These are phyloP conservation scores for Endotricha flammealis DNA, from an alignment of 2,888 invertebrate species.

Conservation along the genomic window DNA sequence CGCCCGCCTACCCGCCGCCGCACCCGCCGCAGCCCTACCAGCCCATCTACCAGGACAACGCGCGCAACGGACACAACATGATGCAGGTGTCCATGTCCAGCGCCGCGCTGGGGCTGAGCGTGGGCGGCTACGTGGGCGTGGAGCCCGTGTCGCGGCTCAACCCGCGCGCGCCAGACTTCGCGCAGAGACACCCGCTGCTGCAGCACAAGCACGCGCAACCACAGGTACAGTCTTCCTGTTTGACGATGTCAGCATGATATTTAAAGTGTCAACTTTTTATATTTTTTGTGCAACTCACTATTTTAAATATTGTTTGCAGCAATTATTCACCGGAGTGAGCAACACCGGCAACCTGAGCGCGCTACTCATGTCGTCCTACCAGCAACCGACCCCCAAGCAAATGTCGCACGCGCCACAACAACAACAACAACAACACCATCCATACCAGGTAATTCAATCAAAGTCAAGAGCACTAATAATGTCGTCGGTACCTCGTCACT, in stretches of 20 bases:
- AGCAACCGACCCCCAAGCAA: conserved; percentile 68
- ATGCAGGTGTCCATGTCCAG: conserved; percentile 58
- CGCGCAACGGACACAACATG: conserved; percentile 59
- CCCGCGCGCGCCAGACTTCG: conserved; percentile 73
- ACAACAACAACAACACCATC: conserved; percentile 59
- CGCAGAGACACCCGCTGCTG: conserved; percentile 58
- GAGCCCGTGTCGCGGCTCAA: conserved; percentile 67
- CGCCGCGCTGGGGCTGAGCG: conserved; percentile 34
- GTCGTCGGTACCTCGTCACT: too few species aligned
- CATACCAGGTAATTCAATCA: conserved; percentile 72
- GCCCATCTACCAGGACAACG: conserved; percentile 21
- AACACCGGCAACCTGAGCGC: conserved; percentile 56
- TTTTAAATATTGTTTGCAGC: conserved; percentile 21
- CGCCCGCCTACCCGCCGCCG: conserved; percentile 41
- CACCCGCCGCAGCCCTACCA: conserved; percentile 28
- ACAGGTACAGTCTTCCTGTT: too few species aligned
- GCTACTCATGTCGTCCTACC: conserved; percentile 64
- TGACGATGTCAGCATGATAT: too few species aligned
- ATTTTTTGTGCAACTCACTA: too few species aligned
- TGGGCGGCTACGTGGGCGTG: conserved; percentile 52
- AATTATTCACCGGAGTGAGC: conserved; percentile 52
- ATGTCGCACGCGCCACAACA: conserved; percentile 61
- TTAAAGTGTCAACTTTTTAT: too few species aligned
- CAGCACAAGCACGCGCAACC: conserved; percentile 57
- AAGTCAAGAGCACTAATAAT: too few species aligned